phyloP scores from a whole-genome alignment of 1,140 invertebrate genomes.

The Fopius arisanus region DNA sequence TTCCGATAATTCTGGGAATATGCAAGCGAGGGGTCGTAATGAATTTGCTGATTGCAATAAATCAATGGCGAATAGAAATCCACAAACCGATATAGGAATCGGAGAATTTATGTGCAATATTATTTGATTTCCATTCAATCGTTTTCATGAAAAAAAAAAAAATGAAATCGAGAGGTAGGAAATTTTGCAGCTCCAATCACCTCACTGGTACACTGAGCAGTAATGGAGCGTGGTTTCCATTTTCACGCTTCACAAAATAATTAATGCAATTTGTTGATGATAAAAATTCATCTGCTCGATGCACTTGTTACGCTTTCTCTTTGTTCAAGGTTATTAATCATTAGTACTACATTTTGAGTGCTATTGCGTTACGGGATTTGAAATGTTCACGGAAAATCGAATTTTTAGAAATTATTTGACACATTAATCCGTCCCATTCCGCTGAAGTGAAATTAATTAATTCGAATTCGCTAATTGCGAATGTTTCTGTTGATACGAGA shows the following conservation, averaged over 20 bases:
- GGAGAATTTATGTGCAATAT: not conserved
- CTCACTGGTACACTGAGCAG: not conserved
- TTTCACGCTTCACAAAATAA: not conserved
- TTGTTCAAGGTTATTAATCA: not conserved
- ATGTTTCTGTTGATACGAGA: too few species aligned
- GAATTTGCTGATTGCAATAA: not conserved
- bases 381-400: not conserved
- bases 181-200: not conserved
- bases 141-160: not conserved
- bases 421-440: too few species aligned
- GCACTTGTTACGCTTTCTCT: not conserved
- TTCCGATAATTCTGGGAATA: not conserved
- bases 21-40: not conserved
- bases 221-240: not conserved
- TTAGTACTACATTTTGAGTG: not conserved
- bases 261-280: not conserved
- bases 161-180: not conserved
- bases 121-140: not conserved
- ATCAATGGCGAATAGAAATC: not conserved
- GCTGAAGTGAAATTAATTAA: too few species aligned
- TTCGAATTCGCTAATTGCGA: too few species aligned
- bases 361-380: not conserved
- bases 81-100: not conserved
- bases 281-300: not conserved
- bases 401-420: too few species aligned